Evolutionary conservation across 2,888 invertebrate species (phyloP).

Genomic region (Aleiodes leptofemur): DNA sequence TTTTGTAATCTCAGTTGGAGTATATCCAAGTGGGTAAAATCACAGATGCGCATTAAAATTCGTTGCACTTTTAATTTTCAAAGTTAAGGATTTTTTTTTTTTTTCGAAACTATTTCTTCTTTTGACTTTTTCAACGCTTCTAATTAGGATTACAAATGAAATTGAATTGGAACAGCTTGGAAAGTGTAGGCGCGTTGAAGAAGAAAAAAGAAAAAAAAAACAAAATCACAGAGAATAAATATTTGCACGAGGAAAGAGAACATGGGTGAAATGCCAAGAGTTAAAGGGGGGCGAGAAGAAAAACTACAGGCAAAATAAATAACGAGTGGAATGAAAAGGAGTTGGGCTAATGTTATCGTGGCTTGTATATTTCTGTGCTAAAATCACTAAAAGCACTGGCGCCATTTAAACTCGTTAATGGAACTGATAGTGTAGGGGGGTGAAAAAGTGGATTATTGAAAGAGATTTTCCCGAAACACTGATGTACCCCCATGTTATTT

Average conservation of each 20-base stretch:
- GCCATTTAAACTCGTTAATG: slow-evolving; percentile 27
- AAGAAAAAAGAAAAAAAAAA: neutral
- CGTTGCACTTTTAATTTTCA: neutral
- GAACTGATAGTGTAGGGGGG: slow-evolving; percentile 1
- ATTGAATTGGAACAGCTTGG: neutral
- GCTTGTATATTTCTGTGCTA: slow-evolving; percentile 19
- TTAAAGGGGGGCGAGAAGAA: neutral
- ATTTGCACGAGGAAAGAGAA: neutral
- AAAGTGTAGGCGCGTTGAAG: neutral
- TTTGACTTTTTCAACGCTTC: neutral
- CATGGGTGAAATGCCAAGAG: neutral
- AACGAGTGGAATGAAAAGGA: slow-evolving; percentile 11
- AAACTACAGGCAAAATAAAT: slow-evolving; percentile 9
- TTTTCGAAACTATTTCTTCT: neutral
- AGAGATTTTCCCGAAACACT: slow-evolving; percentile 1
- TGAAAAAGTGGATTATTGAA: neutral
- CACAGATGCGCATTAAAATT: slow-evolving; percentile 13
- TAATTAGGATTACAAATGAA: no score
- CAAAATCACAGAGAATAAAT: slow-evolving; percentile 18
- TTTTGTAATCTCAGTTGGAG: slow-evolving; percentile 60
- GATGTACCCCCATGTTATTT: neutral
- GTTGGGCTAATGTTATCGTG: slow-evolving; percentile 20
- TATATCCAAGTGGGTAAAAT: slow-evolving; percentile 53
- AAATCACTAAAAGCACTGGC: slow-evolving; percentile 20
- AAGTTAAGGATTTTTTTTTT: neutral